Conservation (phyloP, 2,888 invertebrate species). For the Melitaea athalia region DNA sequence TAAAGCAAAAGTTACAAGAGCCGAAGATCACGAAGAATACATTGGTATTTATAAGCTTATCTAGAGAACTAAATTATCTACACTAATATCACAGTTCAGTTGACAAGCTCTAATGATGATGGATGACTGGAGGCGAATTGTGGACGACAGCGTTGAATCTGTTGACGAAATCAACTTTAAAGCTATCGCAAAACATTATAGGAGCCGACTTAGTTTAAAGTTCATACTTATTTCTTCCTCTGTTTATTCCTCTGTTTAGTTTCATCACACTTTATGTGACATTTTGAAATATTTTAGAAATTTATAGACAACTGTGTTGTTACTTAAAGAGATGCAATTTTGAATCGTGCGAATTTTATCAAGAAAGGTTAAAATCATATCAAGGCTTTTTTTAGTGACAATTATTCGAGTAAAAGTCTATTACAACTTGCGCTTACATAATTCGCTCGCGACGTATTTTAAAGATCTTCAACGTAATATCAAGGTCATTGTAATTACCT, state of each 20-base stretch:
- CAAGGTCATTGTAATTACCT: conserved; percentile 15
- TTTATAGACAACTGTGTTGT: not conserved
- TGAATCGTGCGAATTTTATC: not conserved
- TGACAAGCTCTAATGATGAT: conserved; percentile 69
- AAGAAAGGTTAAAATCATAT: not conserved
- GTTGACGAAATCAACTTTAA: conserved; percentile 51
- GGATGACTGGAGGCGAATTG: conserved; percentile 76
- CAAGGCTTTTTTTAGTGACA: not conserved
- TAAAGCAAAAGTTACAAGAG: conserved; percentile 36
- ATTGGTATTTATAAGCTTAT: conserved; percentile 20
- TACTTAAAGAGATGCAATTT: too few species aligned
- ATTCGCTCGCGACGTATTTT: conserved; percentile 9
- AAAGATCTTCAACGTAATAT: conserved; percentile 13
- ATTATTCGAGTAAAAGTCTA: not conserved
- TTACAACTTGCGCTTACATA: not conserved
- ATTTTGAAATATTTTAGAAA: not conserved
- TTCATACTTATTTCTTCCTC: not conserved
- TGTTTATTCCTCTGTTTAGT: not conserved
- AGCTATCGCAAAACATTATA: not conserved
- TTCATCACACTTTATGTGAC: not conserved
- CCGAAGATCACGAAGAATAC: conserved; percentile 26
- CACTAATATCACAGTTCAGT: conserved; percentile 72
- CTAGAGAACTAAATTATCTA: conserved; percentile 43
- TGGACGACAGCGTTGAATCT: conserved; percentile 80
- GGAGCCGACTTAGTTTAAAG: not conserved